Conservation (phyloP, 2,888 invertebrate genomes). For the Phytoseiulus persimilis region DNA sequence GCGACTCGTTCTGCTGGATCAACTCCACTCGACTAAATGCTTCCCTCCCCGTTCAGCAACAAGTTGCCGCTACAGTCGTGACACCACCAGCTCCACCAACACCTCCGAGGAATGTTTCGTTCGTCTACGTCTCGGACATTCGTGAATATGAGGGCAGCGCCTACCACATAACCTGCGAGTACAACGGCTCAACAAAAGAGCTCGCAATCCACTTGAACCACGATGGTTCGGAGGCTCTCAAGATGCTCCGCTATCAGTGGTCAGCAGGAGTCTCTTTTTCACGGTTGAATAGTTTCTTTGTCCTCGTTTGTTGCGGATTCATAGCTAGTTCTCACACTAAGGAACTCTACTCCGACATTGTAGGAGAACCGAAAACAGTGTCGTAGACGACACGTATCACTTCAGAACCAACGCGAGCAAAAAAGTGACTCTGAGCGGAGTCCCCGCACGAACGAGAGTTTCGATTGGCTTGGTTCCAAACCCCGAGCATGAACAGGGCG, state of each 20-base stretch:
- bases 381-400: conserved; percentile 27
- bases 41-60: not conserved
- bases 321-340: too few relatives aligned
- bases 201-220: conserved; percentile 21
- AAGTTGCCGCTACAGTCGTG: not conserved
- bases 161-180: conserved; percentile 25
- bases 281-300: too few relatives aligned
- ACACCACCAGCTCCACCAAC: not conserved
- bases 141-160: conserved; percentile 28
- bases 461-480: conserved; percentile 27
- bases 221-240: conserved; percentile 30
- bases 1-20: too few relatives aligned
- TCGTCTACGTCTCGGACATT: conserved; percentile 27
- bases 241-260: conserved; percentile 37
- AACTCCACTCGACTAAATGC: too few relatives aligned
- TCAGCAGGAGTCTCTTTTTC: not conserved
- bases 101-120: conserved; percentile 7
- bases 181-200: not conserved
- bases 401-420: conserved; percentile 31
- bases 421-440: conserved; percentile 12
- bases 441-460: not conserved
- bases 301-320: too few relatives aligned
- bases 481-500: conserved; percentile 22
- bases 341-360: too few relatives aligned
- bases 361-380: not conserved